Conservation (phyloP, 1,140 invertebrate genomes). For the Maconellicoccus hirsutus region DNA sequence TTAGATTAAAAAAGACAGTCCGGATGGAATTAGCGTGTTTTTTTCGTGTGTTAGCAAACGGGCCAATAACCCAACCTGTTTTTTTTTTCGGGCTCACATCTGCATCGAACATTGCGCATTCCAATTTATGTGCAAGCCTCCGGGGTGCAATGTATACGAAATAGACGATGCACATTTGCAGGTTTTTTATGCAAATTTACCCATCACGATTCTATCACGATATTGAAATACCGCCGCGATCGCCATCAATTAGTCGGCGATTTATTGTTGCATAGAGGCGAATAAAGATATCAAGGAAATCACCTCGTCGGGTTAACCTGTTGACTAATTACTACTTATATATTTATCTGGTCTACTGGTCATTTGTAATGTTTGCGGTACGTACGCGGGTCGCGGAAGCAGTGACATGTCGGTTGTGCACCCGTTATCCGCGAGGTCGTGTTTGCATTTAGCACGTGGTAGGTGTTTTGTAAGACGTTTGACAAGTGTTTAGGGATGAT, state of each 20-base stretch:
- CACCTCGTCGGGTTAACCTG: not conserved
- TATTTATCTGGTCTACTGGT: not conserved
- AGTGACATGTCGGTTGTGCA: too few species aligned
- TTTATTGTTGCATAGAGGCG: not conserved
- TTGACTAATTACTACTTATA: not conserved
- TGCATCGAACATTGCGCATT: too few species aligned
- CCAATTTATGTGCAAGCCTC: too few species aligned
- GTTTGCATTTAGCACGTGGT: too few species aligned
- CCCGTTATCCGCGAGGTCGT: too few species aligned
- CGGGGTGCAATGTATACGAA: too few species aligned
- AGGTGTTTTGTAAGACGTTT: too few species aligned
- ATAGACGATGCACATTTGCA: not conserved
- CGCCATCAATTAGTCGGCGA: not conserved
- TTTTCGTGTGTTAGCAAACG: not conserved
- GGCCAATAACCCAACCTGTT: slow-evolving; percentile 18
- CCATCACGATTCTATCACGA: not conserved
- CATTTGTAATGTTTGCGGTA: not conserved
- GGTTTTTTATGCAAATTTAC: not conserved
- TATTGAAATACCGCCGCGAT: not conserved
- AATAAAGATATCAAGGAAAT: slow-evolving; percentile 1
- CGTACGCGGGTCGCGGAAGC: too few species aligned
- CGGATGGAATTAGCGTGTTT: slow-evolving; percentile 14
- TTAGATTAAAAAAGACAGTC: slow-evolving; percentile 11
- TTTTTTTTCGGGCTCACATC: not conserved
- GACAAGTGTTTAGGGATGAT: too few species aligned